Conservation (phyloP, 1,140 invertebrate genomes). For the Phymorhynchus buccinoides region DNA sequence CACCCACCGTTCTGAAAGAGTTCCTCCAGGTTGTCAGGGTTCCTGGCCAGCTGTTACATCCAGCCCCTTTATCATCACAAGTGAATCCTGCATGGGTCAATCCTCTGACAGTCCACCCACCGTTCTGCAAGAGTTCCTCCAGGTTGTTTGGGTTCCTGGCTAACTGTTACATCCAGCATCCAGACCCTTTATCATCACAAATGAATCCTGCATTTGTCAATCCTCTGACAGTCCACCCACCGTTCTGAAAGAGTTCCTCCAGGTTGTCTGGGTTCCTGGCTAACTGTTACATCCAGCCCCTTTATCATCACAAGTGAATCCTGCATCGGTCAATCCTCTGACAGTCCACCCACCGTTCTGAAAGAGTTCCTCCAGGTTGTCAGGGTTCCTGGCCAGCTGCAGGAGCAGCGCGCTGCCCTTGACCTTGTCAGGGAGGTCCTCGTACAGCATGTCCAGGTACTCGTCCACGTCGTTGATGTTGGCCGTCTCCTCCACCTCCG, state of each 20-base stretch:
- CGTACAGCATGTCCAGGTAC: conserved; percentile 97
- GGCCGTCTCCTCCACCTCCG: conserved; percentile 78
- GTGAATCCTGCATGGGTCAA: too few relatives aligned
- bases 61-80: too few relatives aligned
- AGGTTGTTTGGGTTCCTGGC: conserved; percentile 95
- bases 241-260: conserved; percentile 85
- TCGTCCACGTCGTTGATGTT: conserved; percentile 85
- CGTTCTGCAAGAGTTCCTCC: conserved; percentile 85
- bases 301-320: too few relatives aligned
- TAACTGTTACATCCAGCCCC: too few relatives aligned
- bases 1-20: conserved; percentile 80
- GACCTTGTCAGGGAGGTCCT: conserved; percentile 92
- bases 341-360: conserved; percentile 74
- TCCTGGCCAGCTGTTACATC: conserved; percentile 91
- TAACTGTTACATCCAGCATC: too few relatives aligned
- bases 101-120: too few relatives aligned
- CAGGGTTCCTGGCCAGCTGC: conserved; percentile 90
- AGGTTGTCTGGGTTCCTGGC: conserved; percentile 95
- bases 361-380: conserved; percentile 93
- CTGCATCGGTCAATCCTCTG: too few relatives aligned
- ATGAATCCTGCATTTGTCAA: too few relatives aligned
- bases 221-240: too few relatives aligned
- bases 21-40: conserved; percentile 94
- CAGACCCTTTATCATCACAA: too few relatives aligned
- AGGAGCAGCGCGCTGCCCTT: conserved; percentile 93